Percentiles rank a stretch among this genome's conserved stretches.
Conservation (phyloP, 2,888 invertebrate genomes). For the Adineta ricciae region DNA sequence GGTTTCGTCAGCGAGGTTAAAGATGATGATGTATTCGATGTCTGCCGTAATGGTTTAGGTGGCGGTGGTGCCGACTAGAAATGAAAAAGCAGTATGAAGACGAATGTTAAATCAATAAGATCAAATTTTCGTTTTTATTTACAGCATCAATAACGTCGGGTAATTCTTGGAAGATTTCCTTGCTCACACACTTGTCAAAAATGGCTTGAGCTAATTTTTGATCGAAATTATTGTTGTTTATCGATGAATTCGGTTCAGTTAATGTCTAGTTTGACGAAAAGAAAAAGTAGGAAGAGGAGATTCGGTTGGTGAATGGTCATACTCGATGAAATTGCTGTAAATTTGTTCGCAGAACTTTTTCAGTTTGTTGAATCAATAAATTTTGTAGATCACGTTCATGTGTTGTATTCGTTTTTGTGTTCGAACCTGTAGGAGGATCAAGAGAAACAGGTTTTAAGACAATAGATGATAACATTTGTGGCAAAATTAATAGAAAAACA, state of each 20-base stretch:
- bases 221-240: background rate
- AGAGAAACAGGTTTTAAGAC: background rate
- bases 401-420: background rate
- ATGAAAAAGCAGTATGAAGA: background rate
- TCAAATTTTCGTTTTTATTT: background rate
- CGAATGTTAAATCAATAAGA: background rate
- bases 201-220: constrained; percentile 1
- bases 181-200: constrained; percentile 20
- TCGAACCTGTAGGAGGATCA: background rate
- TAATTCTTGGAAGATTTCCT: constrained; percentile 14
- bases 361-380: background rate
- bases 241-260: background rate
- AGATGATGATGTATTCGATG: background rate
- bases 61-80: background rate
- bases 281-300: background rate
- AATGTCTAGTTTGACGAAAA: background rate
- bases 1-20: background rate
- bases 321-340: background rate
- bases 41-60: background rate
- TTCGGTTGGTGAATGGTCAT: background rate
- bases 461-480: background rate
- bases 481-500: background rate
- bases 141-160: background rate
- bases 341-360: background rate
- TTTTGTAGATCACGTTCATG: background rate